Base-by-base conservation (phyloP, 1,140 invertebrate genomes). In the Archivesica marissinica region DNA sequence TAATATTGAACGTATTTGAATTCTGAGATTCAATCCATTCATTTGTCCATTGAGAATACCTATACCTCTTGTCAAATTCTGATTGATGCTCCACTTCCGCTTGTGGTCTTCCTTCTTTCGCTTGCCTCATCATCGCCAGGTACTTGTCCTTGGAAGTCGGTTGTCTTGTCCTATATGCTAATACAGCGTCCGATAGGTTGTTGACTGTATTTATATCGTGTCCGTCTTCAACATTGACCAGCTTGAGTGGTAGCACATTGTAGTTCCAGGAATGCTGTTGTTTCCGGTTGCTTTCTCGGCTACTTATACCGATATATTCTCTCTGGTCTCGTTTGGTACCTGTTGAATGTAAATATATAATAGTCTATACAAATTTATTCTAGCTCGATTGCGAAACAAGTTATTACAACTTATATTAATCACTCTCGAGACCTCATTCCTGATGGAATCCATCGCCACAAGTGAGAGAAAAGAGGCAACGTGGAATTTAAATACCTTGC, bases 131-230 rank as follows among this genome's bases (percentile, higher is more conserved):
- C 76, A 64, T 44, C 13, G 54, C 23, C 3, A 79, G 33, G 30
- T 79, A 79, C 41, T 44, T 79, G 11, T 79, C 76, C 52, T 79
- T 1, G 9, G 39, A 2, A 17, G 54, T 61, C 0, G 75, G 75
- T 41, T 20, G 25, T 23, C 4, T 50, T n/a, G n/a, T 41, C 20
- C 38, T 61, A 23, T 78, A 78, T 25, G 75, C 75, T 9, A 78
- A 20, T 2, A 78, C 75, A 23, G 50, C 75, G 1, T 78, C 75
- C 11, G 75, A 61, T 23, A 59, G 23, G 35, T 72, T 50, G 17
- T 20, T 72, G 13, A 72, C 66, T 23, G 66, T 72, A 2, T 72
- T 30, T 7, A 72, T 72, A 9, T 59, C 17, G 6, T 2, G 9
- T 13, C 28, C 2, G 15, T 75, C 50, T 11, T 54, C 41, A 33